A percentile compares a stretch with the other conserved stretches of the same genome.
Conservation (phyloP, 2,113 vertebrate species). For the Steatornis caripensis region DNA sequence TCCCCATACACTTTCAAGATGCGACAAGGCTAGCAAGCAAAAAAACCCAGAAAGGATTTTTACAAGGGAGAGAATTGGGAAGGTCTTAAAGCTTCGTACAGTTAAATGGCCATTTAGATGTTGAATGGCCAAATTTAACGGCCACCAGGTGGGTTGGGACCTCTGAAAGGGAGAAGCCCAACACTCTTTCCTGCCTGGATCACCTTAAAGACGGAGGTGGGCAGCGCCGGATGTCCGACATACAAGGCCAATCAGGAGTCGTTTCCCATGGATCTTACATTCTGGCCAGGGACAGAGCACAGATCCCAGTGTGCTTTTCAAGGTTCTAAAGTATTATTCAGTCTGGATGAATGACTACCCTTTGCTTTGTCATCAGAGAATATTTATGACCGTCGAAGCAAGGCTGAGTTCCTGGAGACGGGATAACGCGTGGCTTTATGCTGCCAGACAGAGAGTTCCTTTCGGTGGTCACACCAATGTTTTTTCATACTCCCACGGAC, state of each 20-base stretch:
- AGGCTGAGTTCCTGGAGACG: conserved; percentile 45
- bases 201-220: background rate
- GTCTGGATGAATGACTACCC: conserved; percentile 1
- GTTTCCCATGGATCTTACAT: background rate
- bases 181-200: background rate
- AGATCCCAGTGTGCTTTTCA: background rate
- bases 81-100: background rate
- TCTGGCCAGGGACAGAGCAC: background rate
- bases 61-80: background rate
- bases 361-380: conserved; percentile 45
- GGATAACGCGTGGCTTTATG: conserved; percentile 51
- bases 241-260: background rate
- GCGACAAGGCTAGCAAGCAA: background rate
- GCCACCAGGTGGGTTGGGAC: background rate
- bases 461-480: conserved; percentile 59
- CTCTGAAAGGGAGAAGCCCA: background rate
- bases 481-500: conserved; percentile 66
- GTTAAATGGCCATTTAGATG: too few relatives aligned
- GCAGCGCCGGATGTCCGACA: background rate
- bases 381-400: conserved; percentile 20
- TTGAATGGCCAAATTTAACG: too few relatives aligned
- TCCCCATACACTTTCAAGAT: background rate
- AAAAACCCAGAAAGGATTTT: background rate
- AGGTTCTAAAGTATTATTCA: background rate
- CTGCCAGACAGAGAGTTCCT: conserved; percentile 64